Percentiles rank a stretch among this genome's conserved stretches.
Conservation (phyloP, 2,888 invertebrate species). For the Allophyes oxyacanthae region DNA sequence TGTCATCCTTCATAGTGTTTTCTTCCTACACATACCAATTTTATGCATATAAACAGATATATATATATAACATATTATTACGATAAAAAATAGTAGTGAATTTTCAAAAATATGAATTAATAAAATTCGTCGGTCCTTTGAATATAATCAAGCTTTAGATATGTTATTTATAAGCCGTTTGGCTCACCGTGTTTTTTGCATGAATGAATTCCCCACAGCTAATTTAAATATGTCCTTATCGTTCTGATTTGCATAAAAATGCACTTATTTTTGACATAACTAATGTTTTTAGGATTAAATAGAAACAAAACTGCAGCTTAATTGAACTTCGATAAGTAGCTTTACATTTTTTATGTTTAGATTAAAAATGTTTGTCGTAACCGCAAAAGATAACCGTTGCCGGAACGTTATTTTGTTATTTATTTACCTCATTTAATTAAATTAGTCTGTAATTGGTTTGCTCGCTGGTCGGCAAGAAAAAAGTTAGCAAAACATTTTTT, state of each 20-base stretch:
- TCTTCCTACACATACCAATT: no score
- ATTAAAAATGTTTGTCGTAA: slow-evolving; percentile 40
- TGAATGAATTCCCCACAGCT: slow-evolving; percentile 44
- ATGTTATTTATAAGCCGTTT: slow-evolving; percentile 21
- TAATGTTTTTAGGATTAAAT: slow-evolving; percentile 54
- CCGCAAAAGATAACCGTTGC: slow-evolving; percentile 23
- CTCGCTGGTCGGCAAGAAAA: slow-evolving; percentile 21
- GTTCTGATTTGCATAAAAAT: slow-evolving; percentile 53
- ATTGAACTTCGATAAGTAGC: slow-evolving; percentile 47
- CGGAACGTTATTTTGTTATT: slow-evolving; percentile 24
- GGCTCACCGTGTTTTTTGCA: slow-evolving; percentile 38
- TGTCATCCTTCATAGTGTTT: no score
- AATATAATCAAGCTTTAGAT: slow-evolving; percentile 7
- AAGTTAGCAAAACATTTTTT: slow-evolving; percentile 37
- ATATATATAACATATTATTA: no score
- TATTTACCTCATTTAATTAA: slow-evolving; percentile 45
- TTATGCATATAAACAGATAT: no score
- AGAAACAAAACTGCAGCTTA: slow-evolving; percentile 51
- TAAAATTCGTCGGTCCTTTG: slow-evolving; percentile 14
- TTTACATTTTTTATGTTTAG: slow-evolving; percentile 28
- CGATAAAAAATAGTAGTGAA: no score
- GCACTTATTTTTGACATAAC: slow-evolving; percentile 53
- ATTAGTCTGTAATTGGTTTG: slow-evolving; percentile 46
- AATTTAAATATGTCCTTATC: slow-evolving; percentile 54
- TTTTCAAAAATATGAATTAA: slow-evolving; percentile 6